These are phyloP conservation scores for Ditylenchus weischeri DNA, from an alignment of 2,888 invertebrate species.

Conservation along the genomic window DNA sequence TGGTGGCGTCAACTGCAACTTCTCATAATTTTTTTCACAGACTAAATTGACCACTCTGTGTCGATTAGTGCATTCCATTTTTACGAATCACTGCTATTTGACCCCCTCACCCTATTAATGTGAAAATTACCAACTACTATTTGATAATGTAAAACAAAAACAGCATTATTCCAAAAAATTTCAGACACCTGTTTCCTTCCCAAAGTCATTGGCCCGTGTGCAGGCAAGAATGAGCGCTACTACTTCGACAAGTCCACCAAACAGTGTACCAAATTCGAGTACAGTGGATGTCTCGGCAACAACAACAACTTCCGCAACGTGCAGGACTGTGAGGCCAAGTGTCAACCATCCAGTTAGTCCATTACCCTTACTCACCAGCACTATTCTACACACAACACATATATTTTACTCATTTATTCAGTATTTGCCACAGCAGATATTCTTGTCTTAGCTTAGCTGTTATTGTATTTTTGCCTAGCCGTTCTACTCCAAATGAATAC, in stretches of 20 bases:
- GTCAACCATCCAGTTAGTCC: conserved; percentile 25
- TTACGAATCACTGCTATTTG: too few relatives aligned
- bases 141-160: not conserved
- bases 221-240: conserved; percentile 50
- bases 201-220: conserved; percentile 53
- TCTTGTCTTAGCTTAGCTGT: too few relatives aligned
- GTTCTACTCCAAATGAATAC: too few relatives aligned
- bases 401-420: too few relatives aligned
- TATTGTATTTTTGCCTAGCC: too few relatives aligned
- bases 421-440: too few relatives aligned
- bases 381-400: not conserved
- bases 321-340: conserved; percentile 45
- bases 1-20: too few relatives aligned
- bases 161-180: conserved; percentile 8
- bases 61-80: too few relatives aligned
- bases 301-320: conserved; percentile 48
- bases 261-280: conserved; percentile 45
- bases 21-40: too few relatives aligned
- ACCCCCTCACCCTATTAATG: not conserved
- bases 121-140: too few relatives aligned
- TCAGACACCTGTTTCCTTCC: conserved; percentile 53
- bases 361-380: conserved; percentile 6
- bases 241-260: conserved; percentile 47
- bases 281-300: conserved; percentile 56
- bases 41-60: too few relatives aligned